These are phyloP conservation scores for Hypotaenidia philippensis DNA, from an alignment of 2,797 vertebrate genomes.

Conservation along the genomic window DNA sequence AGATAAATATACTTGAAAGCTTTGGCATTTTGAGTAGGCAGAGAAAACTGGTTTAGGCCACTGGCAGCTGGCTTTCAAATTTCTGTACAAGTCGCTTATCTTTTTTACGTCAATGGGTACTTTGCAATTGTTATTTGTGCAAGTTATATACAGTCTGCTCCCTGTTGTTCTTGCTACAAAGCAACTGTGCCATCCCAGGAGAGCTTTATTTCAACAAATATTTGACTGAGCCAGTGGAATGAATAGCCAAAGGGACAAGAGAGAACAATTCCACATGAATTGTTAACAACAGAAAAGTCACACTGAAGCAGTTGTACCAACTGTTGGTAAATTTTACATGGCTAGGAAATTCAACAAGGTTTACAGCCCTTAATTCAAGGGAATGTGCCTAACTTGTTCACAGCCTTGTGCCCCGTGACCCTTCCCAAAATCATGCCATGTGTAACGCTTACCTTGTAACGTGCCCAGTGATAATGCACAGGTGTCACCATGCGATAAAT, in stretches of 20 bases:
- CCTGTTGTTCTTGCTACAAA: not conserved
- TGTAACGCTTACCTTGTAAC: not conserved
- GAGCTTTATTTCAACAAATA: not conserved
- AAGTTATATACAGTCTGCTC: not conserved
- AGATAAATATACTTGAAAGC: not conserved
- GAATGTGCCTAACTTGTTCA: not conserved
- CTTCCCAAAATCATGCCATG: not conserved
- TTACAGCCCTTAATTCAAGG: not conserved
- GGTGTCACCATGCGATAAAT: not conserved
- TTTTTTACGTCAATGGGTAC: not conserved
- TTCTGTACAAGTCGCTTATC: not conserved
- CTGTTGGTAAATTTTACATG: not conserved
- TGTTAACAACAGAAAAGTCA: not conserved
- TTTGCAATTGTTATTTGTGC: not conserved
- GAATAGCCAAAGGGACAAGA: not conserved
- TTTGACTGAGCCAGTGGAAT: not conserved
- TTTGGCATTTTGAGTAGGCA: not conserved
- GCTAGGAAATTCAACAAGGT: not conserved
- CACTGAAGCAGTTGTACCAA: not conserved
- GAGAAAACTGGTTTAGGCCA: not conserved
- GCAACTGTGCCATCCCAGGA: not conserved
- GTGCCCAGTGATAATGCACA: accelerated
- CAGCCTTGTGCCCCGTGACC: not conserved
- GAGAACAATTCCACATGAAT: not conserved
- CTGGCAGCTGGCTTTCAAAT: not conserved